Percentiles rank a stretch among this genome's conserved stretches.
phyloP scores from a whole-genome alignment of 2,797 vertebrate genomes.

The Diceros bicornis region DNA sequence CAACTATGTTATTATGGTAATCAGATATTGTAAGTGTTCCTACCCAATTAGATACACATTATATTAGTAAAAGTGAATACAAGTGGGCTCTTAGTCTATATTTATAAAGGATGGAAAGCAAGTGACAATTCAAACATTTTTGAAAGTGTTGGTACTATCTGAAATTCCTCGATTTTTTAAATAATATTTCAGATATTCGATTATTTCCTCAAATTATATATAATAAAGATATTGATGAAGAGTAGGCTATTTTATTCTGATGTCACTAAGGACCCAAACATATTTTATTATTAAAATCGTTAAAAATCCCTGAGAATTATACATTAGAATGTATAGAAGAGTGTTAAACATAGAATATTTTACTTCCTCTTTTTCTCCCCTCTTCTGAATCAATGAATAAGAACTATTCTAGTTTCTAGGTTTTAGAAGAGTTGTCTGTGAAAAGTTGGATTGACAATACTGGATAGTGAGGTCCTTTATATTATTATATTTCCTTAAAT shows the following conservation, averaged over 20 bases:
- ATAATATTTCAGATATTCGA: neutral
- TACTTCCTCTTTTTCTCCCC: neutral
- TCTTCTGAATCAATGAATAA: slow-evolving; percentile 59
- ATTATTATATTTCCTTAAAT: slow-evolving; percentile 81
- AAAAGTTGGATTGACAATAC: slow-evolving; percentile 81
- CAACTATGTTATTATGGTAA: slow-evolving; percentile 6
- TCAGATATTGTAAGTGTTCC: neutral
- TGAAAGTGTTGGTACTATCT: neutral
- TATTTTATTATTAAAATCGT: neutral
- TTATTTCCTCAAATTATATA: neutral
- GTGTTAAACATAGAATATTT: neutral
- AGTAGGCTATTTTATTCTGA: neutral
- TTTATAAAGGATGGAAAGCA: slow-evolving; percentile 22
- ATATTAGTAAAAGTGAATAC: neutral
- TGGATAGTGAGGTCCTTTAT: slow-evolving; percentile 77
- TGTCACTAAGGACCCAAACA: neutral
- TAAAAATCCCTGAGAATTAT: neutral
- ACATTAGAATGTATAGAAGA: neutral
- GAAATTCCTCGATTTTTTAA: neutral
- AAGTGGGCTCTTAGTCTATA: neutral
- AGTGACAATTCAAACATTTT: neutral
- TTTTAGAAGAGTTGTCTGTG: slow-evolving; percentile 79
- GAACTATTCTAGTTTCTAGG: slow-evolving; percentile 75
- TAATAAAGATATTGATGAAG: neutral
- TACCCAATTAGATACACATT: neutral